Evolutionary conservation across 2,797 vertebrate species (phyloP).

Genomic region (Myoxocephalus aenaeus): DNA sequence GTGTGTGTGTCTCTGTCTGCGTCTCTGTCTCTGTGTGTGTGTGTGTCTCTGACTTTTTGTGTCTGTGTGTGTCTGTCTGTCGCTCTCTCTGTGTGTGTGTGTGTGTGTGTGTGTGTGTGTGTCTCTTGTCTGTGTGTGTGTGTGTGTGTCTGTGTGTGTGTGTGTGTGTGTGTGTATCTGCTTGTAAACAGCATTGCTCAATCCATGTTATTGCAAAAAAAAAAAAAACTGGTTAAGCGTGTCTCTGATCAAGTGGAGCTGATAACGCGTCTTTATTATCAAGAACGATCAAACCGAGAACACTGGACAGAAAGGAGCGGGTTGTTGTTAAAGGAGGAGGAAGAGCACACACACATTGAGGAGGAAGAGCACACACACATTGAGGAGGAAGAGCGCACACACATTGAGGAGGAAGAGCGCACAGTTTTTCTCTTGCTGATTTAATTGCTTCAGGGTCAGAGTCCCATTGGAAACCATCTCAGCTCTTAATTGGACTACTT

Average conservation of each 20-base stretch:
- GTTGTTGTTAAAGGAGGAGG: neutral
- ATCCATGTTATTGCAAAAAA: slow-evolving; percentile 19
- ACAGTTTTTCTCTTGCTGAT: slow-evolving; percentile 16
- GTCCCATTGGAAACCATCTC: slow-evolving; percentile 28
- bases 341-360: too few species aligned
- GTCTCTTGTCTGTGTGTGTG: neutral
- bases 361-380: too few species aligned
- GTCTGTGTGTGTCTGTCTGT: slow-evolving; percentile 20
- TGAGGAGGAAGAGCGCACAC: too few species aligned
- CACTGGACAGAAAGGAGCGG: neutral
- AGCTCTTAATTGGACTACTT: slow-evolving; percentile 47
- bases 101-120: slow-evolving; percentile 9
- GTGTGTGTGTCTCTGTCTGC: too few species aligned
- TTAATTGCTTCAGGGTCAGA: slow-evolving; percentile 27
- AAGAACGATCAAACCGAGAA: slow-evolving; percentile 4
- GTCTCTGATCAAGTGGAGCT: slow-evolving; percentile 20
- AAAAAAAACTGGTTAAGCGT: slow-evolving; percentile 16
- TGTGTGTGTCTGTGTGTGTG: slow-evolving; percentile 15
- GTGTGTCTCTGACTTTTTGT: neutral
- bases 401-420: too few species aligned
- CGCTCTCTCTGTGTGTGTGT: slow-evolving; percentile 13
- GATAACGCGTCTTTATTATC: slow-evolving; percentile 13
- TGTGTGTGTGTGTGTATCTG: slow-evolving; percentile 12
- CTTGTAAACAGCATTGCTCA: slow-evolving; percentile 13
- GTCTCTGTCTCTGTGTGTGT: too few species aligned